Evolutionary conservation across 2,888 invertebrate genomes (phyloP).

Genomic region (Heliconius cydno): DNA sequence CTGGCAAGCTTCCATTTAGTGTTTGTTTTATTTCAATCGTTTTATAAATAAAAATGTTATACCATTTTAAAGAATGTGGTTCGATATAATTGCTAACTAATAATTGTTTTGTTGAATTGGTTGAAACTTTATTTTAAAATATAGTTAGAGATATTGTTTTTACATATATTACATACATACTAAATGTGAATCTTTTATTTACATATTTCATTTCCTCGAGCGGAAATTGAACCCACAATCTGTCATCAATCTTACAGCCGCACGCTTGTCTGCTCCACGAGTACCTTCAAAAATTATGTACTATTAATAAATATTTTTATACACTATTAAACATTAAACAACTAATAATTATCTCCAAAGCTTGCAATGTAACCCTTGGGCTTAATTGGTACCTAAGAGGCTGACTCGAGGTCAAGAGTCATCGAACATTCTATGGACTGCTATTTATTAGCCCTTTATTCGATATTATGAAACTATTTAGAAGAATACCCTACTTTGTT

Average conservation of each 20-base stretch:
- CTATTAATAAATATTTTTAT: too few relatives aligned
- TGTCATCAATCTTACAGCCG: background rate
- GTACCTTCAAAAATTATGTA: background rate
- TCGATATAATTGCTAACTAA: too few relatives aligned
- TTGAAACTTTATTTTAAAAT: too few relatives aligned
- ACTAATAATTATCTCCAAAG: slow-evolving; percentile 30
- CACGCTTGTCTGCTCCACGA: background rate
- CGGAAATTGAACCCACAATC: background rate
- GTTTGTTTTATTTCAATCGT: too few relatives aligned
- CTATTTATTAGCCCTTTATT: slow-evolving; percentile 39
- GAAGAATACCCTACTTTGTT: slow-evolving; percentile 16
- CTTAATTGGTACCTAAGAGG: slow-evolving; percentile 46
- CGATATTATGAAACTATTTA: slow-evolving; percentile 27
- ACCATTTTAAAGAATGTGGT: too few relatives aligned
- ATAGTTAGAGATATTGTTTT: too few relatives aligned
- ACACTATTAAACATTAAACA: background rate
- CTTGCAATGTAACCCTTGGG: slow-evolving; percentile 40
- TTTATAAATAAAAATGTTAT: too few relatives aligned
- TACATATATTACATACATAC: too few relatives aligned
- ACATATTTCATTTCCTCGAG: background rate
- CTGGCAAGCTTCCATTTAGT: too few relatives aligned
- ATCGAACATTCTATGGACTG: slow-evolving; percentile 40
- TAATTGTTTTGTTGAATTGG: too few relatives aligned
- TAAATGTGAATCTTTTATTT: background rate
- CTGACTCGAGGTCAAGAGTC: slow-evolving; percentile 49